These are phyloP conservation scores for Hephaestus fuliginosus DNA, from an alignment of 2,797 vertebrate species.

Conservation along the genomic window DNA sequence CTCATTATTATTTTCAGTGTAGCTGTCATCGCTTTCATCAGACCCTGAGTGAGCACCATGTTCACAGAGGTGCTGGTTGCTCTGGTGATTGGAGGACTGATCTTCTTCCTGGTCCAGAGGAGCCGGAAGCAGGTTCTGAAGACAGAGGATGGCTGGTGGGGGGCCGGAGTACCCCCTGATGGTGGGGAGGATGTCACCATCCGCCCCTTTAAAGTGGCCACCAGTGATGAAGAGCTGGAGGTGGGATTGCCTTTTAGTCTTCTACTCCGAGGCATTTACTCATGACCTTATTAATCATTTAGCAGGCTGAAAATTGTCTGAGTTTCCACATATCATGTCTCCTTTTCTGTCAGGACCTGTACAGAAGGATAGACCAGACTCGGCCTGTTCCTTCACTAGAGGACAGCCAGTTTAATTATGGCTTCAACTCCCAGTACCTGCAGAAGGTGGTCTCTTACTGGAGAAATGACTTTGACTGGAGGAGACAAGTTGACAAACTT, in stretches of 20 bases:
- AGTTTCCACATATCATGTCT: not conserved
- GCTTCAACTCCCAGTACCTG: conserved; percentile 89
- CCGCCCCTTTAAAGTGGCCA: conserved; percentile 85
- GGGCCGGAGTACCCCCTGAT: conserved; percentile 68
- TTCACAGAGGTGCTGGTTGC: conserved; percentile 75
- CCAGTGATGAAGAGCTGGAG: conserved; percentile 87
- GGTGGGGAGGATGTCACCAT: conserved; percentile 81
- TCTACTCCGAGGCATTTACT: not conserved
- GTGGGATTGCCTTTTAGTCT: conserved; percentile 68
- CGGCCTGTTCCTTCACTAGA: conserved; percentile 86
- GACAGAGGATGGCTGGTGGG: conserved; percentile 91
- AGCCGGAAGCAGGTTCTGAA: conserved; percentile 80
- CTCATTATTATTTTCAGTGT: no score
- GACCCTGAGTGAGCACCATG: conserved; percentile 69
- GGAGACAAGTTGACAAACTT: conserved; percentile 88
- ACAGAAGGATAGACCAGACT: conserved; percentile 86
- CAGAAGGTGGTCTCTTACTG: conserved; percentile 89
- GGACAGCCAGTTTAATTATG: conserved; percentile 89
- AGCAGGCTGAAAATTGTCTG: not conserved
- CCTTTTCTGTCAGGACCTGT: conserved; percentile 85
- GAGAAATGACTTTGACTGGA: conserved; percentile 91
- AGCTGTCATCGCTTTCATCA: not conserved
- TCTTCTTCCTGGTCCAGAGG: conserved; percentile 82
- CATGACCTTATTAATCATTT: not conserved
- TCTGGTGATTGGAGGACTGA: conserved; percentile 80